A percentile compares a stretch with the other conserved stretches of the same genome.
Evolutionary conservation across 2,113 vertebrate genomes (phyloP).

Genomic region (Dromiciops gliroides): DNA sequence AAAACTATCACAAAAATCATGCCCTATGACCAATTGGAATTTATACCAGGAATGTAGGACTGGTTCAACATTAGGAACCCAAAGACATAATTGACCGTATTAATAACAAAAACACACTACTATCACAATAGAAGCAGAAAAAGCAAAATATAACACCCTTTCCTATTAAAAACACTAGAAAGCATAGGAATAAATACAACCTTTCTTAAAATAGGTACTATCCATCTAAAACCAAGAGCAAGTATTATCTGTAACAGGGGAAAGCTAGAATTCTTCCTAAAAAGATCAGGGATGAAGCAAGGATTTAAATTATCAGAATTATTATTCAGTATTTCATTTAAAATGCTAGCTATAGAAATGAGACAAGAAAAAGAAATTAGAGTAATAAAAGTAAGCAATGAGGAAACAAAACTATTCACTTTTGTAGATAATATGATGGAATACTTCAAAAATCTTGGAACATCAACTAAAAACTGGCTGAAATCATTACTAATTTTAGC

Average conservation of each 20-base stretch:
- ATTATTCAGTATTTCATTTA: not conserved
- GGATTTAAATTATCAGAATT: not conserved
- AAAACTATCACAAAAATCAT: not conserved
- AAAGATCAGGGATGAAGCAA: not conserved
- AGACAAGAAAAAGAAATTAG: no score
- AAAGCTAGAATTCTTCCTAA: not conserved
- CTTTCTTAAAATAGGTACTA: not conserved
- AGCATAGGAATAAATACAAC: not conserved
- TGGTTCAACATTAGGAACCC: not conserved
- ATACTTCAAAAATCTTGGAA: not conserved
- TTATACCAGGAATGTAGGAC: not conserved
- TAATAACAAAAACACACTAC: not conserved
- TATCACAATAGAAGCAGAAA: not conserved
- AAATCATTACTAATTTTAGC: not conserved
- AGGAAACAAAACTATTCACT: no score
- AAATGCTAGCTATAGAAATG: not conserved
- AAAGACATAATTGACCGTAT: not conserved
- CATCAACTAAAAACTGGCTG: not conserved
- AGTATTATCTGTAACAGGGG: not conserved
- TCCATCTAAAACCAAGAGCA: not conserved
- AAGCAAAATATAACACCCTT: not conserved
- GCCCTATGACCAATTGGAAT: not conserved
- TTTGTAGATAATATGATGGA: no score
- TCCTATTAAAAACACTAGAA: not conserved
- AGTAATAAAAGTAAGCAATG: not conserved